Evolutionary conservation across 1,140 invertebrate species (phyloP), one percentile per base, ranked within the genome.

Genomic region (Trachelipus rathkii): DNA sequence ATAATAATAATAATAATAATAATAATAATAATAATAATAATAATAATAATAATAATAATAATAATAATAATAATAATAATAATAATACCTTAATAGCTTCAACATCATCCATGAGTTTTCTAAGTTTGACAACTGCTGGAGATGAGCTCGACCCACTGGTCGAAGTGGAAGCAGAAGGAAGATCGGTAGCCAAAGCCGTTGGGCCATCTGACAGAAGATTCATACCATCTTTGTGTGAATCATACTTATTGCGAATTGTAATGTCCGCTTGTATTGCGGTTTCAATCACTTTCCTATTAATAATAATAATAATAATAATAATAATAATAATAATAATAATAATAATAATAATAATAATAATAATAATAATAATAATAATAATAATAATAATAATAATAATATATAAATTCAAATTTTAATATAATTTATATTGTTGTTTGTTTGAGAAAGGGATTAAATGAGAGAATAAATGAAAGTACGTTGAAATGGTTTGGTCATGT

Each of bases 211-310:
- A 80, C 13, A 98, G 86, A 45, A 97, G 85, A 84, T 91, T 88
- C 82, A 99, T 95, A 68, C 91, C 92, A 83, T 92, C 87, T 81
- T 89, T 89, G 84, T 97, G 91, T 23, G 86, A 86, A 9, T 75
- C 89, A 84, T 92, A 98, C 87, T 97, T 99, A 72, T 93, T 90
- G 76, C 91, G 90, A 76, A 99, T 93, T 76, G 93, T 86, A 77
- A 83, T 77, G 53, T 82, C 80, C 2, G 82, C 82, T 10, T 75
- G 33, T 43, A 78, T 72, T 1, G 82, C 82, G 10, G 78, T 82
- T 4, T 81, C 79, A n/a, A 82, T 81, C n/a, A 82, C 79, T 50
- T 84, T 85, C 13, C 79, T 78, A 24, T 3, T 33, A 33, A 33
- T 33, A 33, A 33, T 6, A 1, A 33, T 33, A 33, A 33, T 33